A percentile compares a stretch with the other conserved stretches of the same genome.
phyloP scores from a whole-genome alignment of 2,888 invertebrate genomes.

The Tortrix viridana region DNA sequence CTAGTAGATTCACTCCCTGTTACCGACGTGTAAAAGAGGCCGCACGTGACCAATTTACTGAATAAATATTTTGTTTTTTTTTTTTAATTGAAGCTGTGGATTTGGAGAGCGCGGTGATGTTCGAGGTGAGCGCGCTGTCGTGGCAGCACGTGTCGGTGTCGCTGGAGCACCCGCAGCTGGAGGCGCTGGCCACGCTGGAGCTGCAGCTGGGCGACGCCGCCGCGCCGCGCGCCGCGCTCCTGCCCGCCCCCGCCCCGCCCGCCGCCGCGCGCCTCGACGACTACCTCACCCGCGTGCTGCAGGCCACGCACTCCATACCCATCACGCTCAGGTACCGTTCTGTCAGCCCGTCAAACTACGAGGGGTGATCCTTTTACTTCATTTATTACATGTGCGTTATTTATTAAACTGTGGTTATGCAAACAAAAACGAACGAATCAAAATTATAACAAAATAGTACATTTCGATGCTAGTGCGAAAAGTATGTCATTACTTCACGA shows the following conservation, averaged over 20 bases:
- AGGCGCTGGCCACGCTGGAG: constrained; percentile 96
- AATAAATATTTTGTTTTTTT: too few species aligned
- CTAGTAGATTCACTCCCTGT: too few species aligned
- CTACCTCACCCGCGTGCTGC: constrained; percentile 86
- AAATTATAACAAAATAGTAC: too few species aligned
- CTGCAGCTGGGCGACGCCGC: constrained; percentile 93
- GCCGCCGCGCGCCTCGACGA: constrained; percentile 75
- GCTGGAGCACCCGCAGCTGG: constrained; percentile 96
- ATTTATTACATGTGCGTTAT: too few species aligned
- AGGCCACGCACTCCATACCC: constrained; percentile 96
- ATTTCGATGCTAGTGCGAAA: too few species aligned
- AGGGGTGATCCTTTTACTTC: too few species aligned
- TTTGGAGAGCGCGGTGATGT: constrained; percentile 91
- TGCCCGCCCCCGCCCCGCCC: constrained; percentile 82
- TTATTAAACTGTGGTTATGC: too few species aligned
- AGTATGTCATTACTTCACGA: too few species aligned
- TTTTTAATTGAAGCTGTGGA: constrained; percentile 72
- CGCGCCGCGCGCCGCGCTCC: constrained; percentile 90
- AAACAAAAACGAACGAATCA: too few species aligned
- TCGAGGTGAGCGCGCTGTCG: constrained; percentile 95
- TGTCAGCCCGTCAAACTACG: neutral
- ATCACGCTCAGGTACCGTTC: constrained; percentile 89
- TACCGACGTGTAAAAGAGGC: too few species aligned
- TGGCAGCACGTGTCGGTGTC: constrained; percentile 95
- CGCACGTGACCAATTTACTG: too few species aligned